phyloP scores from a whole-genome alignment of 30 jellyfish, hydroid and myxozoan species.

The Hydractinia echinata region DNA sequence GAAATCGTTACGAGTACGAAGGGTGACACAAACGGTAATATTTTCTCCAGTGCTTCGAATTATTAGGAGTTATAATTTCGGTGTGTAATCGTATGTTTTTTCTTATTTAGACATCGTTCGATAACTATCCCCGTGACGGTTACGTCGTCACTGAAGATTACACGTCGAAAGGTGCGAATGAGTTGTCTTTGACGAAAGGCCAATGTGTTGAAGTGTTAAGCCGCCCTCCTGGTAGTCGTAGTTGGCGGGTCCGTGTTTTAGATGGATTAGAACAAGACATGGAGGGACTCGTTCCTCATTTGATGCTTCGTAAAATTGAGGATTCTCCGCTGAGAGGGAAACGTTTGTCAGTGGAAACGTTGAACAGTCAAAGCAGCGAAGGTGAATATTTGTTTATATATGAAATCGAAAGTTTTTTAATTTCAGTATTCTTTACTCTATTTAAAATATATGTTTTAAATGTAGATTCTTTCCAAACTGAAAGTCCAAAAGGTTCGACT shows the following conservation, averaged over 20 bases:
- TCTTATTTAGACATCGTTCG: constrained; percentile 55
- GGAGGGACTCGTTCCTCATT: constrained; percentile 87
- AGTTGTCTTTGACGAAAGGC: constrained; percentile 68
- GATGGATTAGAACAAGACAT: constrained; percentile 46
- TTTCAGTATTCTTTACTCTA: not conserved
- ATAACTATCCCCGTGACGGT: constrained; percentile 43
- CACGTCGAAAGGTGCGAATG: constrained; percentile 68
- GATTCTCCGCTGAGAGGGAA: constrained; percentile 60
- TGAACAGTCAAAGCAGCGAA: constrained; percentile 98
- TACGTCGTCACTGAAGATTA: constrained; percentile 57
- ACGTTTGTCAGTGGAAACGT: constrained; percentile 75
- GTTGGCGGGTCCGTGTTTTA: constrained; percentile 88
- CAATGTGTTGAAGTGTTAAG: constrained; percentile 82
- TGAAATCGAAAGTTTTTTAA: not conserved
- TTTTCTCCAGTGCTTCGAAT: not conserved
- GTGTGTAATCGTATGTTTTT: not conserved
- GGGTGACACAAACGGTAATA: not conserved
- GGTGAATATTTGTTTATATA: constrained; percentile 40
- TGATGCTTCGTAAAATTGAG: constrained; percentile 53
- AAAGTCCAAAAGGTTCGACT: constrained; percentile 40
- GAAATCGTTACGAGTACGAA: too few relatives aligned
- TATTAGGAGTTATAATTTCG: not conserved
- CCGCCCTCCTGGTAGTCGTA: constrained; percentile 90
- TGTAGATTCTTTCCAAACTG: constrained; percentile 25
- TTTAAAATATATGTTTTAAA: not conserved